phyloP scores from a whole-genome alignment of 2,113 vertebrate species.

The Lamprotornis superbus region DNA sequence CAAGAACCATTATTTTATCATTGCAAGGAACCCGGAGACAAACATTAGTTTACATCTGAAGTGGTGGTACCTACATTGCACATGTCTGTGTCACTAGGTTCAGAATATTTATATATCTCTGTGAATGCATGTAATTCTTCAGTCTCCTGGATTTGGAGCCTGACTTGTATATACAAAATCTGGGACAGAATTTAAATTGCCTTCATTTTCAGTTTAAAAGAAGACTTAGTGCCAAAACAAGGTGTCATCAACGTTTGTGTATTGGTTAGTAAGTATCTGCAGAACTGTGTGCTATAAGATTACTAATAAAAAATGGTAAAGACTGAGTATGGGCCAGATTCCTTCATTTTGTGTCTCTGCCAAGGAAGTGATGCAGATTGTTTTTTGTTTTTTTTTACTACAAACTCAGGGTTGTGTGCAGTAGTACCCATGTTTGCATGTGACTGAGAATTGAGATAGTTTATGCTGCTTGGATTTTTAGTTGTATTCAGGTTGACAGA shows the following conservation, averaged over 20 bases:
- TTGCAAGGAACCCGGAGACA: neutral
- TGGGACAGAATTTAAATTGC: neutral
- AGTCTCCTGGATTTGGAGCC: neutral
- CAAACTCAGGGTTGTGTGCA: neutral
- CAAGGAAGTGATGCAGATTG: neutral
- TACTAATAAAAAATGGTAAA: neutral
- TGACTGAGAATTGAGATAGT: neutral
- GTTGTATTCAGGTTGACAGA: neutral
- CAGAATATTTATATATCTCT: neutral
- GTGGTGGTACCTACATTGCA: neutral
- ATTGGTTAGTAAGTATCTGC: neutral
- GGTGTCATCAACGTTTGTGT: neutral
- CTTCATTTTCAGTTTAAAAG: neutral
- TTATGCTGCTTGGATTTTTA: neutral
- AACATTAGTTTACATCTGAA: neutral
- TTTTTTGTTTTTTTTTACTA: neutral
- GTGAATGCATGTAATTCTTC: neutral
- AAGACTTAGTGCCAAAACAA: neutral
- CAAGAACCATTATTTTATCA: neutral
- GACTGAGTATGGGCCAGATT: neutral
- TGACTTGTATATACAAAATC: neutral
- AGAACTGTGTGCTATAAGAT: neutral
- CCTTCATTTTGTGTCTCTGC: neutral
- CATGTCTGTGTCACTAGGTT: neutral
- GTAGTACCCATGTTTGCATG: accelerated